These are phyloP conservation scores for Hymenochirus boettgeri DNA, from an alignment of 2,113 vertebrate species.

Conservation along the genomic window DNA sequence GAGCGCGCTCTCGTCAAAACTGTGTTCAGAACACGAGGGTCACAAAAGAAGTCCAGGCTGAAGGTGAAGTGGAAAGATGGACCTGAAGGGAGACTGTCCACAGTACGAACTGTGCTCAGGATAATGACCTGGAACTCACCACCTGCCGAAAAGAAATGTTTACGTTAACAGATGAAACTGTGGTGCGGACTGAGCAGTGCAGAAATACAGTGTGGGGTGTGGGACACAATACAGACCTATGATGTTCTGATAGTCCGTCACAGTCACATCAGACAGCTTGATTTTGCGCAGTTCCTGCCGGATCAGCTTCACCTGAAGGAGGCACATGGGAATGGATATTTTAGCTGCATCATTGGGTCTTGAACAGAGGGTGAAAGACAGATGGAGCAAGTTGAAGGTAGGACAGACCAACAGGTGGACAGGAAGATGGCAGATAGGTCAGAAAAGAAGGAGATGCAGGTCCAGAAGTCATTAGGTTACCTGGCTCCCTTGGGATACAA, in stretches of 20 bases:
- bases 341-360: neutral
- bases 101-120: slow-evolving; percentile 95
- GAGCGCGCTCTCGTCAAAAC: slow-evolving; percentile 97
- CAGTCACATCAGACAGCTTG: slow-evolving; percentile 58
- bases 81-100: slow-evolving; percentile 95
- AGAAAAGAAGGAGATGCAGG: neutral
- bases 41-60: too few species aligned
- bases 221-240: slow-evolving; percentile 66
- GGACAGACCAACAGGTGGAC: neutral
- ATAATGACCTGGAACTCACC: slow-evolving; percentile 97
- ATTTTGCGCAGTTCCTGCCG: slow-evolving; percentile 63
- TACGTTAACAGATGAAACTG: too few species aligned
- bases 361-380: neutral
- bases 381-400: neutral
- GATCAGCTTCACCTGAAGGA: slow-evolving; percentile 56
- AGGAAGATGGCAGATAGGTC: too few species aligned
- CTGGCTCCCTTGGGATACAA: slow-evolving; percentile 79
- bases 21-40: slow-evolving; percentile 96
- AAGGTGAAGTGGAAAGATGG: too few species aligned
- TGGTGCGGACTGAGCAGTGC: too few species aligned
- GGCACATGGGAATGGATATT: neutral
- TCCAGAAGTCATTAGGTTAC: slow-evolving; percentile 46
- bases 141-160: too few species aligned
- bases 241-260: slow-evolving; percentile 76
- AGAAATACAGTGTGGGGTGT: neutral